Conservation (phyloP, 2,888 invertebrate genomes). For the Phytoseiulus persimilis region DNA sequence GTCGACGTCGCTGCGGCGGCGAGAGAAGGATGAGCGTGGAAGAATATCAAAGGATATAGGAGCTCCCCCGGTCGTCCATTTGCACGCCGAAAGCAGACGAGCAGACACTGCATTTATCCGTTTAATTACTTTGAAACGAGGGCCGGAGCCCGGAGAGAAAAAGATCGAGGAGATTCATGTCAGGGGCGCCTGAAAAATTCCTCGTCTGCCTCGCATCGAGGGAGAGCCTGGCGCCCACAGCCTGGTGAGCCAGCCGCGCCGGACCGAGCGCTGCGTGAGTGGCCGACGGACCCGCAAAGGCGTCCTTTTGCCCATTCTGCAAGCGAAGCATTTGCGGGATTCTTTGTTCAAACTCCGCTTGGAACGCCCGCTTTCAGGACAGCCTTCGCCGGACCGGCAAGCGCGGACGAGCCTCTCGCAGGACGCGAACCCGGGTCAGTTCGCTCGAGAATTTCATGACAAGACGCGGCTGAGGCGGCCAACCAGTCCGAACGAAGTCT, state of each 20-base stretch:
- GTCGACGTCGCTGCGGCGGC: not conserved
- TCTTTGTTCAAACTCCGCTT: not conserved
- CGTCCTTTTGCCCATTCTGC: not conserved
- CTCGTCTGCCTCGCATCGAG: not conserved
- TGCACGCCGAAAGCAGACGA: not conserved
- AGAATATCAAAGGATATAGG: not conserved
- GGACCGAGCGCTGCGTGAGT: not conserved
- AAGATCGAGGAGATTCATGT: conserved; percentile 5
- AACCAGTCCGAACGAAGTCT: not conserved
- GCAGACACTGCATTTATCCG: not conserved
- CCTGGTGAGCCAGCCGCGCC: not conserved
- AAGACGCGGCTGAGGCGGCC: too few relatives aligned
- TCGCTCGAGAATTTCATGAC: too few relatives aligned
- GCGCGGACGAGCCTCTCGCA: not conserved
- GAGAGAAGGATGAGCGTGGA: not conserved
- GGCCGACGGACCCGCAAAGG: not conserved
- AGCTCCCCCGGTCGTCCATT: not conserved
- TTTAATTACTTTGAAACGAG: not conserved
- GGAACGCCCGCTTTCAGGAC: too few relatives aligned
- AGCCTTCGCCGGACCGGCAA: not conserved
- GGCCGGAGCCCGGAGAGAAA: not conserved
- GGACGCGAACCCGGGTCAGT: not conserved
- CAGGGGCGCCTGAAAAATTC: not conserved
- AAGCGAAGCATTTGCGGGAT: not conserved
- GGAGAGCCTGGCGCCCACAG: not conserved